phyloP scores from a whole-genome alignment of 2,797 vertebrate species.

The Sternotherus odoratus region DNA sequence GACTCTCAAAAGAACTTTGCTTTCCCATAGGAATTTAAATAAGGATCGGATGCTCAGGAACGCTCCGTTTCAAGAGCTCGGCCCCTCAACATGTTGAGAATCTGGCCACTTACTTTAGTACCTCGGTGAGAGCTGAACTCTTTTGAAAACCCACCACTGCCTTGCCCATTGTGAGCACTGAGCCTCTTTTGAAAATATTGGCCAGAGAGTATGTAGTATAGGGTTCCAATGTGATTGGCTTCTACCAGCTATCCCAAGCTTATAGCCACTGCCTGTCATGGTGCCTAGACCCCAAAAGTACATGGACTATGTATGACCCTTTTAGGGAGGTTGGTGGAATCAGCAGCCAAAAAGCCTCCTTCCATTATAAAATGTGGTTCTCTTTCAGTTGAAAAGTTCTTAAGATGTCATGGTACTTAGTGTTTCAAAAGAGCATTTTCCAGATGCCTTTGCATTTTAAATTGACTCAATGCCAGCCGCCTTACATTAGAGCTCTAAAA shows the following conservation, averaged over 20 bases:
- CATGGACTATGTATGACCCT: accelerated
- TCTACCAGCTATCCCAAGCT: neutral
- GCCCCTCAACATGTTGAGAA: neutral
- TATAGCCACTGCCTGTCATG: neutral
- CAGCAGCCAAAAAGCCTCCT: neutral
- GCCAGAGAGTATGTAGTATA: neutral
- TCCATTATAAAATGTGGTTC: accelerated
- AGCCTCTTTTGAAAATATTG: neutral
- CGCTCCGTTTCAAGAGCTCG: neutral
- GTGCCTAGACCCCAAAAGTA: accelerated
- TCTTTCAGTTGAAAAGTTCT: accelerated
- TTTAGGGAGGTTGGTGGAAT: accelerated
- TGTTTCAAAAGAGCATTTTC: accelerated
- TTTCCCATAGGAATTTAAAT: neutral
- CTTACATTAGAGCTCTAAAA: neutral
- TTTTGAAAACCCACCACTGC: neutral
- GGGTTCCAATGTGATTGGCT: neutral
- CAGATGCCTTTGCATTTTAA: accelerated
- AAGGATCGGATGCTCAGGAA: neutral
- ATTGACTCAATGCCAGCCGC: neutral
- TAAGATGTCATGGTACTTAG: neutral
- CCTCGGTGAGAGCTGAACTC: accelerated
- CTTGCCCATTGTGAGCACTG: neutral
- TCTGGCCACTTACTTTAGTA: neutral
- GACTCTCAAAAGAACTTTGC: neutral